Base-by-base conservation (phyloP, 2,113 vertebrate species). In the Crotalus horridus region DNA sequence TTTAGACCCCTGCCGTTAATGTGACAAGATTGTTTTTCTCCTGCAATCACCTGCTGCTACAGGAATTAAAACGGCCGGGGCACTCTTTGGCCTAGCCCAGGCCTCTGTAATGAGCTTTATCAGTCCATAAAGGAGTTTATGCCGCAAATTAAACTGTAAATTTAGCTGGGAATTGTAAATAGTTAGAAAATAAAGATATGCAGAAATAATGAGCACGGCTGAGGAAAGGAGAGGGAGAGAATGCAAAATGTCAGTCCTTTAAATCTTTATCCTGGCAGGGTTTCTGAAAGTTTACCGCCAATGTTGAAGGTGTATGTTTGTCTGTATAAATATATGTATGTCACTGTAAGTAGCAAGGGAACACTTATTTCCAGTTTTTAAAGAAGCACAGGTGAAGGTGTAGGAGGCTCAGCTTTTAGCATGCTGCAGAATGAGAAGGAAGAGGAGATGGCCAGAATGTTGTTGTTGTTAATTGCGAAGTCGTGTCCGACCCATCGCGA, bases 21-120 rank as follows among this genome's bases (percentile, higher is more conserved):
- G 97, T 99, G 99, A 99, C 99, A 99, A 98, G 98, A 98, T 98
- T 98, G 99, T 99, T 99, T 98, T 98, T 99, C 98, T 99, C 98
- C 96, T 95, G 93, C 97, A 98, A 98, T 97, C 98, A 97, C 99
- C 98, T 96, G 98, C 99, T 99, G 99, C 97, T 99, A 97, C 97
- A 98, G 94, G 98, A 98, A 99, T 98, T 98, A 98, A 98, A 98
- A 98, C 97, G 97, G 98, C 95, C 93, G 87, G 97, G 97, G 96
- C 97, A 97, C 95, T 96, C 96, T 98, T 95, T 96, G 97, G 97
- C 97, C 97, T 98, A 97, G 96, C 97, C 97, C 96, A 94, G 96
- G 97, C 97, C 97, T 98, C 96, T 96, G 97, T 98, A 98, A 98
- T 98, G 98, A 99, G 98, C 98, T 98, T 98, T 98, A 98, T 98